Evolutionary conservation across 2,113 vertebrate genomes (phyloP), one percentile per base, ranked within the genome.

Genomic region (Sphyrna mokarran): DNA sequence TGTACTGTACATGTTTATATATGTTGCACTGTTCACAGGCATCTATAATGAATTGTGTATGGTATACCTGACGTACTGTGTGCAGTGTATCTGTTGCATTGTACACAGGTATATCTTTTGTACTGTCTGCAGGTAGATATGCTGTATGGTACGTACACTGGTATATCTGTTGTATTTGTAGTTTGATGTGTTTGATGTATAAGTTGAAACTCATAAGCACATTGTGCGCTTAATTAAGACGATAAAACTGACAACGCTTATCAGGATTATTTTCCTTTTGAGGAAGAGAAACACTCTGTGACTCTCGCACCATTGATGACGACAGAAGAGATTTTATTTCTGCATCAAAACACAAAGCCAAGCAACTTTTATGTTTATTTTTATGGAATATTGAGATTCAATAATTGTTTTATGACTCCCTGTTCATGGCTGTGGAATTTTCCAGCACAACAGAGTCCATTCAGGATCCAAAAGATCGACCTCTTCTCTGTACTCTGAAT

Each of bases 141-240:
- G n/a, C 10, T 40, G n/a, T 80, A 40, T n/a, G 23, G 22, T 72
- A 72, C 16, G n/a, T 37, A 26, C 70, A 29, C 76, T 37, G 78
- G 80, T 83, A 83, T 83, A 43, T 83, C 80, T 40, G 80, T 20
- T 83, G 80, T 83, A 43, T 16, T 43, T 40, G 66, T 33, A 76
- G 72, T 76, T 87, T n/a, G 6, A 26, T 61, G n/a, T 63, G 14
- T 93, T 93, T 22, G 63, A 37, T 93, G 89, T 66, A 66, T 63
- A 63, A 93, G 16, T 37, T 68, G 33, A 93, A 40, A 93, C 89
- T 93, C 89, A 83, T 37, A 91, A 63, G 61, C 89, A 91, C 33
- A 91, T 8, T 66, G 58, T 66, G 61, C 89, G 63, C 58, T 58
- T 58, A 48, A 2, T 90, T 90, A 90, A 58, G 29, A 1, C 48